These are phyloP conservation scores for Conus betulinus DNA, from an alignment of 1,140 invertebrate genomes.

Conservation along the genomic window DNA sequence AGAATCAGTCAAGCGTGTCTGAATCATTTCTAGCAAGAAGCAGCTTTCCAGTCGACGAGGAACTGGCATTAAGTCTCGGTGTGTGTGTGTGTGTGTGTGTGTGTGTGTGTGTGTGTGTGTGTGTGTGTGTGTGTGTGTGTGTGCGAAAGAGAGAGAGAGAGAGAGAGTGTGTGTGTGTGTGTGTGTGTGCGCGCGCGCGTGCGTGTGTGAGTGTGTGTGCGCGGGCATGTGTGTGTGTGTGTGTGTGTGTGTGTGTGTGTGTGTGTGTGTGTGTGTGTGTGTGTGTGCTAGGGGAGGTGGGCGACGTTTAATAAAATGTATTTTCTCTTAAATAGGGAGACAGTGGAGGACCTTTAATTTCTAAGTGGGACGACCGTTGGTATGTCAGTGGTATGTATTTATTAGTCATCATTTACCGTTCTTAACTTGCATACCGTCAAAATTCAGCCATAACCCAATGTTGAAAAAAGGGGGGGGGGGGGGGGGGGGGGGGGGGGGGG, in stretches of 20 bases:
- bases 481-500: too few relatives aligned
- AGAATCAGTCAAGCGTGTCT: too few relatives aligned
- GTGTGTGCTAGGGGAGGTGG: neutral
- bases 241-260: conserved; percentile 6
- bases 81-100: conserved; percentile 23
- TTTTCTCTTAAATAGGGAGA: conserved; percentile 82
- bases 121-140: conserved; percentile 8
- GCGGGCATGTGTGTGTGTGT: neutral
- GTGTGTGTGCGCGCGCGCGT: neutral
- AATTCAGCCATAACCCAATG: too few relatives aligned
- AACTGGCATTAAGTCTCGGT: neutral
- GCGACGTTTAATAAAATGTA: too few relatives aligned
- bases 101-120: conserved; percentile 8
- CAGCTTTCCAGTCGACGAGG: too few relatives aligned
- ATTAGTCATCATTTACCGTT: neutral
- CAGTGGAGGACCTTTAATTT: conserved; percentile 92
- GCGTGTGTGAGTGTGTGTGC: neutral
- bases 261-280: neutral
- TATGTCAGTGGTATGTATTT: conserved; percentile 74
- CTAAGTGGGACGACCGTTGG: conserved; percentile 77
- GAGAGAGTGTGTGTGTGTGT: too few relatives aligned
- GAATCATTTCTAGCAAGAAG: too few relatives aligned
- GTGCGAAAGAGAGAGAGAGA: too few relatives aligned
- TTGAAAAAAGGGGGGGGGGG: too few relatives aligned
- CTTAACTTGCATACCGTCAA: neutral